Base-by-base conservation (phyloP, 2,797 vertebrate species). In the Pelobates cultripes region DNA sequence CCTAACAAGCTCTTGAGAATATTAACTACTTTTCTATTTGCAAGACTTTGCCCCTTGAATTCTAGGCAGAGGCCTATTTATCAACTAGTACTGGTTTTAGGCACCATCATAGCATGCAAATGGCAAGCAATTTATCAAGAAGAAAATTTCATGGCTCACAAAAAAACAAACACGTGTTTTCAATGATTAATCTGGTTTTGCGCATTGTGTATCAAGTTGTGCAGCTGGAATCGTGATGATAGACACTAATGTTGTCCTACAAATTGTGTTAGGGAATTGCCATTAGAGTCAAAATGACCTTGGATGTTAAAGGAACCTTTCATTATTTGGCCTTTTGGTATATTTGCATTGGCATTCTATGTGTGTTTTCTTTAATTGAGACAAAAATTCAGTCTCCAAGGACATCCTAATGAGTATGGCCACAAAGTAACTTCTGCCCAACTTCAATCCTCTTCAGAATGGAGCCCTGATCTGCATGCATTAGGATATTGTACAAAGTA, bases 1-100 rank as follows among this genome's bases (percentile, higher is more conserved):
- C 53, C 81, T 83, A 70, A 79, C 77, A 84, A 84, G 67, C 82
- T 79, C 41, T 55, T 42, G 44, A 60, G 72, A 79, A 79, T 76
- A 84, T 84, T 79, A 84, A 82, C 68, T 82, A 41, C 80, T 77
- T 75, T 42, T 40, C 17, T 43, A 73, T 77, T 55, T 72, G 69
- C 80, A 82, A 75, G 69, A 67, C 61, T 3, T 67, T 82, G 45
- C 75, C 73, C 75, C 47, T 60, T 66, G 45, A 72, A 67, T 66
- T 77, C 12, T 6, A 74, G 44, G 43, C 66, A 68, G 14, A 43
- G 44, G 67, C 43, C 61, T 44, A 73, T 77, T 77, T 45, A 77
- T 82, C 69, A 82, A 72, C 51, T 43, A 4, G 3, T 72, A n/a
- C 41, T 17, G 40, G 14, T 43, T 63, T 44, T 40, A 63, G 61